Base-by-base conservation (phyloP, 2,888 invertebrate genomes). In the Oxyscelio sp. region DNA sequence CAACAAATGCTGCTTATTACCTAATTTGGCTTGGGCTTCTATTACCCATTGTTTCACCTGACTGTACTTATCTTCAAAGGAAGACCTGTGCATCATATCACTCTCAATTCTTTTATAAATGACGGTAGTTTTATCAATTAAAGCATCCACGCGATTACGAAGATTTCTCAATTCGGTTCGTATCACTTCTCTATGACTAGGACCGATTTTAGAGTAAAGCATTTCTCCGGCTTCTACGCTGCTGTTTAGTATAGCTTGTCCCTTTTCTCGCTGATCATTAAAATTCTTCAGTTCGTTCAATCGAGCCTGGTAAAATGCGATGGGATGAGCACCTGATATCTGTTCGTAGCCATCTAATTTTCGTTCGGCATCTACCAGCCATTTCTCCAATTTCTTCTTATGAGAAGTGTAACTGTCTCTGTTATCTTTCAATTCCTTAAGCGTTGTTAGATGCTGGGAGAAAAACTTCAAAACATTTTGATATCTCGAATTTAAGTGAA, bases 41-140 rank as follows among this genome's bases (percentile, higher is more conserved):
- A 96, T 95, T 27, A 99, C 95, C 97, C 99, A 99, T 91, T 97
- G 96, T 87, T 97, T 96, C 6, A 98, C 96, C 95, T 90, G 82
- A 56, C 97, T 96, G 88, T 97, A 97, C 85, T 98, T 98, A 89
- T 99, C 98, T 92, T 99, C 98, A 93, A 99, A 98, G 0, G 98
- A 98, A 3, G 98, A 97, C 94, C 98, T 96, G 90, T 98, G 98
- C 92, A 98, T 97, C 83, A 99, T 96, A 43, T 97, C 97, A 0
- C 97, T 97, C 95, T 99, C 99, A 17, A 98, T 97, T 90, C 97
- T 97, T 93, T 98, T 98, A 87, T 98, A 96, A 1, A 98, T 96
- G 15, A 96, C 96, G 92, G 97, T 98, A 0, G 98, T 96, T 93
- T 97, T 97, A 93, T 98, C 98, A 4, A 97, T 96, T 54, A 98